Evolutionary conservation across 2,797 vertebrate genomes (phyloP).

Genomic region (Coendou prehensilis): DNA sequence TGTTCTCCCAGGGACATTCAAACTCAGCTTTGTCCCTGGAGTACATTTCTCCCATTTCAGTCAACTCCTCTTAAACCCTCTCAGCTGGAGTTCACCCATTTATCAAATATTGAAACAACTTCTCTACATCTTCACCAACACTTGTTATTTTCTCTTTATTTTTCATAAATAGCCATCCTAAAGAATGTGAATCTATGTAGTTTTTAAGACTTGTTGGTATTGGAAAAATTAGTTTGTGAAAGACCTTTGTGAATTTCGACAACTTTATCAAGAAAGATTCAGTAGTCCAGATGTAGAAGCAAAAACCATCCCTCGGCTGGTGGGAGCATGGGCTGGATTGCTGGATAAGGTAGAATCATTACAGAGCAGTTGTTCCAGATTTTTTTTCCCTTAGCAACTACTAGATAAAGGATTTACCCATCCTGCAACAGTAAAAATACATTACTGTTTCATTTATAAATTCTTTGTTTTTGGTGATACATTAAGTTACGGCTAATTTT

Average conservation of each 20-base stretch:
- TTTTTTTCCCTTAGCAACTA: neutral
- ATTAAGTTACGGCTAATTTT: neutral
- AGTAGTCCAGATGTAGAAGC: neutral
- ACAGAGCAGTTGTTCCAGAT: neutral
- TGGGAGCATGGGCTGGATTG: neutral
- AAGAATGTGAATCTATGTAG: neutral
- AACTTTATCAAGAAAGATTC: constrained; percentile 2
- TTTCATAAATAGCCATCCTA: neutral
- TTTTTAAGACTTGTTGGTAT: neutral
- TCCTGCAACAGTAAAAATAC: neutral
- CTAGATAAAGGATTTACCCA: neutral
- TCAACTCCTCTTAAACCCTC: neutral
- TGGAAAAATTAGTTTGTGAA: neutral
- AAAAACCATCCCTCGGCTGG: neutral
- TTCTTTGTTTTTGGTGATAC: neutral
- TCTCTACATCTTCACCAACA: neutral
- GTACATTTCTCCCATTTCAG: neutral
- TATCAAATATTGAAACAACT: neutral
- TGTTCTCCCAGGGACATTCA: neutral
- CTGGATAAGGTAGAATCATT: neutral
- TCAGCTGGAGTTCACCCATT: neutral
- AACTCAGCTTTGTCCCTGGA: neutral
- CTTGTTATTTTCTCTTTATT: neutral
- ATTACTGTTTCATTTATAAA: neutral
- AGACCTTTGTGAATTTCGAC: neutral